Evolutionary conservation across 2,797 vertebrate species (phyloP).

Genomic region (Graptemys geographica): DNA sequence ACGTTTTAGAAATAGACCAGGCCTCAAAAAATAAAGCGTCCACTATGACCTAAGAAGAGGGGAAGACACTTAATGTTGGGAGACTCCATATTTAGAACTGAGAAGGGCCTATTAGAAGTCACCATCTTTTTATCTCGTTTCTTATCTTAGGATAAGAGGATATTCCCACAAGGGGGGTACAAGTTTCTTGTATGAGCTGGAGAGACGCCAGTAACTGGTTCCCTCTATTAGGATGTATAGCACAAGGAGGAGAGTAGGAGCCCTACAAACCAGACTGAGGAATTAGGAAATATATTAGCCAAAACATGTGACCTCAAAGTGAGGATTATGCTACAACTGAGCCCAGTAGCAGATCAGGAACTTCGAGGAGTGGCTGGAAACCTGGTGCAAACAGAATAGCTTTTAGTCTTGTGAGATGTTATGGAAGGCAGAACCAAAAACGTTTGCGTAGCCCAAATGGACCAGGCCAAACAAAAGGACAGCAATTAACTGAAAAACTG

Average conservation of each 20-base stretch:
- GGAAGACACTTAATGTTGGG: background rate
- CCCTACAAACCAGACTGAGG: background rate
- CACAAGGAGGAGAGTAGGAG: background rate
- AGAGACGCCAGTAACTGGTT: background rate
- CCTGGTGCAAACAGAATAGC: background rate
- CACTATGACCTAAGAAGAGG: background rate
- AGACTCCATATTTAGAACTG: background rate
- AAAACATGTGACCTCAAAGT: background rate
- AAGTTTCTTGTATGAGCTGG: background rate
- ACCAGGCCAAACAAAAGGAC: background rate
- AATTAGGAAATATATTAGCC: background rate
- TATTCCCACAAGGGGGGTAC: background rate
- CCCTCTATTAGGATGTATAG: background rate
- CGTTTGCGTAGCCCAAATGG: background rate
- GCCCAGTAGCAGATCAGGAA: background rate
- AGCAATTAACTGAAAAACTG: background rate
- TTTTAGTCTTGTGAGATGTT: background rate
- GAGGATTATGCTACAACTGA: background rate
- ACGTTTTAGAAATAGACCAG: background rate
- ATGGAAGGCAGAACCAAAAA: background rate
- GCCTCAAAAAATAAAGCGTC: background rate
- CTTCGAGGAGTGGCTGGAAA: background rate
- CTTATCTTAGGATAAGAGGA: background rate
- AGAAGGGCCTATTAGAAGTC: background rate
- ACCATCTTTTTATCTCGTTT: background rate